Percentiles rank a stretch among this genome's conserved stretches.
Conservation (phyloP, 2,797 vertebrate genomes). For the Danio aesculapii region DNA sequence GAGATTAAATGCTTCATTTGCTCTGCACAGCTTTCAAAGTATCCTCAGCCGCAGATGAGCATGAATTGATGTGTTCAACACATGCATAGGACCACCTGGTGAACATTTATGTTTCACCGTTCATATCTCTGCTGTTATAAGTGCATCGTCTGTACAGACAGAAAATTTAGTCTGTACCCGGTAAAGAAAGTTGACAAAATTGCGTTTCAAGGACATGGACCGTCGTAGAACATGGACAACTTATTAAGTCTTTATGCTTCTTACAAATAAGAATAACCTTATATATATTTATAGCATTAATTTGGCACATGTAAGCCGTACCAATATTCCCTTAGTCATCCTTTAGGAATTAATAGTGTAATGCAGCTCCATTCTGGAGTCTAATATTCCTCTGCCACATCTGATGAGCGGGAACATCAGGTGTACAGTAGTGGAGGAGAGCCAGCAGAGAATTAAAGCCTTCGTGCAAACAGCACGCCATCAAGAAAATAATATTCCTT, state of each 20-base stretch:
- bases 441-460: slow-evolving; percentile 16
- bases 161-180: no score
- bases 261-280: not conserved
- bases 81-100: not conserved
- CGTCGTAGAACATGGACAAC: no score
- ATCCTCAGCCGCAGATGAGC: not conserved
- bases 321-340: not conserved
- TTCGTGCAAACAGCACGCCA: slow-evolving; percentile 33
- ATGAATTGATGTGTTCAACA: not conserved
- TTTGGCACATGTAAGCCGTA: slow-evolving; percentile 17
- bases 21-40: no score
- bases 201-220: no score
- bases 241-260: no score
- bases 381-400: slow-evolving; percentile 16
- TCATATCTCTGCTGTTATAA: no score
- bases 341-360: not conserved
- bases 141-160: no score
- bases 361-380: slow-evolving; percentile 10
- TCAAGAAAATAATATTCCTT: slow-evolving; percentile 38
- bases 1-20: no score
- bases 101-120: no score
- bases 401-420: slow-evolving; percentile 24
- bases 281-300: not conserved
- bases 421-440: not conserved
- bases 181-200: no score